Percentiles rank a stretch among this genome's conserved stretches.
Evolutionary conservation across 1,140 invertebrate species (phyloP).

Genomic region (Coelopa frigida): DNA sequence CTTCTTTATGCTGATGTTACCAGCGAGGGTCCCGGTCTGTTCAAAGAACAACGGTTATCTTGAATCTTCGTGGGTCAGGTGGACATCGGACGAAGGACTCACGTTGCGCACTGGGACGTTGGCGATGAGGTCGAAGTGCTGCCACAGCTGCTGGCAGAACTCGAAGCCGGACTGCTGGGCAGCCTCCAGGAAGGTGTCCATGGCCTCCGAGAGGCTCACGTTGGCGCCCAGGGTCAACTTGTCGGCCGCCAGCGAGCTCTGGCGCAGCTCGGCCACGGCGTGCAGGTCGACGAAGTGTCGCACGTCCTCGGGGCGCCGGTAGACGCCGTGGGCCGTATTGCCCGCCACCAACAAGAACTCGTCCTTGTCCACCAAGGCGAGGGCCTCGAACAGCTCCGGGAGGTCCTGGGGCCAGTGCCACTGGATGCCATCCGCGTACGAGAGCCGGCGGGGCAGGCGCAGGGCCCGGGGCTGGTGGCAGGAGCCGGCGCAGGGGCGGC

Average conservation of each 20-base stretch:
- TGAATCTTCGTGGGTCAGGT: neutral
- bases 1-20: conserved; percentile 70
- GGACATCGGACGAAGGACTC: conserved; percentile 10
- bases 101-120: conserved; percentile 66
- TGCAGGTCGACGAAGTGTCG: conserved; percentile 66
- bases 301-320: conserved; percentile 45
- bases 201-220: conserved; percentile 56
- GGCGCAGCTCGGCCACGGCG: conserved; percentile 56
- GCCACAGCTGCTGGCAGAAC: conserved; percentile 46
- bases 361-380: conserved; percentile 46
- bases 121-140: conserved; percentile 61
- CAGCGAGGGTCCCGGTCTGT: no score
- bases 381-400: conserved; percentile 51
- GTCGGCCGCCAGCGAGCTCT: conserved; percentile 18
- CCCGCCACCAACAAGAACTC: conserved; percentile 50
- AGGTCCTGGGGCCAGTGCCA: conserved; percentile 44
- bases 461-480: conserved; percentile 29
- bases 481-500: conserved; percentile 17
- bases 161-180: conserved; percentile 47
- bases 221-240: conserved; percentile 57
- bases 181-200: conserved; percentile 52
- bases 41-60: conserved; percentile 48
- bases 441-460: conserved; percentile 43
- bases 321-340: conserved; percentile 57
- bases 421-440: conserved; percentile 24